Base-by-base conservation (phyloP, 2,797 vertebrate species). In the Gastrophryne carolinensis region DNA sequence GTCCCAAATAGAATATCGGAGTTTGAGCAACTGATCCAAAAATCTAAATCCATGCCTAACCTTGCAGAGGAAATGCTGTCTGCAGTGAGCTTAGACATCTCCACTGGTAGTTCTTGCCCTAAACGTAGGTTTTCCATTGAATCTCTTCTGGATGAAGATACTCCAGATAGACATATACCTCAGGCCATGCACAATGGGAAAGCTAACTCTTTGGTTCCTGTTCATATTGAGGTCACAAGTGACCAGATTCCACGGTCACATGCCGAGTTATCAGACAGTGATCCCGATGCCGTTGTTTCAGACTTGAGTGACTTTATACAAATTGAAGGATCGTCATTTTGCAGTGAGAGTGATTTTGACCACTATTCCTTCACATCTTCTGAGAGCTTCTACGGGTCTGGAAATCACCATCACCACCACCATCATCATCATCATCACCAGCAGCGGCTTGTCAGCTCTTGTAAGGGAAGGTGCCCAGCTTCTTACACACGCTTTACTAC, bases 1-100 rank as follows among this genome's bases (percentile, higher is more conserved):
- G 98, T 99, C 44, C 96, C 96, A 82, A 94, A 91, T 7, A 95
- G 96, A 65, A 97, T 99, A 81, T 95, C 96, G 2, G 92, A 93
- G 79, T 99, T 98, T 49, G 98, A 99, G 79, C 93, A 92, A 81
- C 80, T 98, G 75, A 98, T 99, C 79, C 92, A 98, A 80, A 99
- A 99, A 84, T 99, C 98, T 4, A 98, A 98, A 83, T 99, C 98
- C 3, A 96, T 99, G 98, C 98, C 98, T 0, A 96, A 99, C 79
- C 83, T 99, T 49, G 96, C 93, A 0, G 96, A 96, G 1, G 96
- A 95, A 71, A 84, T 87, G 79, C 84, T 95, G 34, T 97, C 96
- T 7, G 88, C 95, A 5, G 82, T 91, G 15, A 93, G 91, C 0
- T 90, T 95, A 1, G 92, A 92, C 12, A 91, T 93, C 3, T 92